A percentile compares a stretch with the other conserved stretches of the same genome.
phyloP scores from a whole-genome alignment of 2,888 invertebrate species.

The Acleris cristana region DNA sequence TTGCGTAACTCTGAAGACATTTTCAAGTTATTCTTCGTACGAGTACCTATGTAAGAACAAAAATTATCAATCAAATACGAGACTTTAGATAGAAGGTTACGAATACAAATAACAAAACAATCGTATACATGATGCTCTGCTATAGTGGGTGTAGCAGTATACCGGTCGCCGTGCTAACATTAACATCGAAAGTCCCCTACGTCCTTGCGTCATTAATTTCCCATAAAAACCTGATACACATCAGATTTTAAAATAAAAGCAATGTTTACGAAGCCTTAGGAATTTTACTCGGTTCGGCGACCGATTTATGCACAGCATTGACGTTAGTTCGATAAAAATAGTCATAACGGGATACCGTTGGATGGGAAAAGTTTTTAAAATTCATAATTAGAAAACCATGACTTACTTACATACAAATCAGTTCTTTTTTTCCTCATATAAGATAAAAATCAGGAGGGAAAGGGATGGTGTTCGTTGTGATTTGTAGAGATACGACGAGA shows the following conservation, averaged over 20 bases:
- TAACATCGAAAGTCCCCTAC: conserved; percentile 9
- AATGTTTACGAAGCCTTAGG: conserved; percentile 18
- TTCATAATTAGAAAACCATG: neutral
- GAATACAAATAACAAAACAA: too few relatives aligned
- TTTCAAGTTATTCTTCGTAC: too few relatives aligned
- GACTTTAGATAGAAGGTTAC: too few relatives aligned
- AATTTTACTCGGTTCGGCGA: conserved; percentile 26
- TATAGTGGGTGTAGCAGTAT: neutral
- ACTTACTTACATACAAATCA: neutral
- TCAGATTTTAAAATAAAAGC: conserved; percentile 18
- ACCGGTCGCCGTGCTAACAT: conserved; percentile 11
- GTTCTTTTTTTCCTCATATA: too few relatives aligned
- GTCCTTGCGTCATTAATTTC: conserved; percentile 25
- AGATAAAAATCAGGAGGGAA: too few relatives aligned
- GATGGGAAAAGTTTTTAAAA: conserved; percentile 1
- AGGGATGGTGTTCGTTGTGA: too few relatives aligned
- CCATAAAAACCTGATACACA: conserved; percentile 10
- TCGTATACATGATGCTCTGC: too few relatives aligned
- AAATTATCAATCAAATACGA: too few relatives aligned
- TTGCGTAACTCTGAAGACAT: too few relatives aligned
- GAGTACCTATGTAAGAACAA: too few relatives aligned
- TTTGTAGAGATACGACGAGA: too few relatives aligned
- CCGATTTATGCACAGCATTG: conserved; percentile 22
- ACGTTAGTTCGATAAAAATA: conserved; percentile 4
- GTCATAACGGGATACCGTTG: conserved; percentile 6